Conservation (phyloP, 2,888 invertebrate genomes). For the Falcaria lacertinaria region DNA sequence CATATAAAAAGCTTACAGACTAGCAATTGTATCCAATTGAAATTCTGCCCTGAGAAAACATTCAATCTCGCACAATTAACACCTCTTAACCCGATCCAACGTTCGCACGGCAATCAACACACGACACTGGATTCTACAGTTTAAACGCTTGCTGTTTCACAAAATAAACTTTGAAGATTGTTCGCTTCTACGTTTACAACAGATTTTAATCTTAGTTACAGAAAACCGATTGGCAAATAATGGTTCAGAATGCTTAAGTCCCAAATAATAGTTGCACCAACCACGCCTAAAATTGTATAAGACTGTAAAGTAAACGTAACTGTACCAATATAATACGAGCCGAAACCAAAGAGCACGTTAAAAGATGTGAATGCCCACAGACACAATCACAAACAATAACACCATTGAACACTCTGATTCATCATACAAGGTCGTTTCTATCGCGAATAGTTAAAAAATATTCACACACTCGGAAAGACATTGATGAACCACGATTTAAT, state of each 20-base stretch:
- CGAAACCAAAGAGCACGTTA: no score
- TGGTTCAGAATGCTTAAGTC: no score
- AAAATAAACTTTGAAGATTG: slow-evolving; percentile 15
- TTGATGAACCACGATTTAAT: slow-evolving; percentile 69
- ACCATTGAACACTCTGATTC: slow-evolving; percentile 14
- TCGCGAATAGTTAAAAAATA: slow-evolving; percentile 32
- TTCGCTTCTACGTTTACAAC: background rate
- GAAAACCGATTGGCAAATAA: no score
- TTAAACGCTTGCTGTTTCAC: slow-evolving; percentile 43
- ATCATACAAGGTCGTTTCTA: slow-evolving; percentile 34
- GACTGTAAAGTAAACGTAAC: no score
- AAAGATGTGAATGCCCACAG: background rate
- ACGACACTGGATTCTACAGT: slow-evolving; percentile 41
- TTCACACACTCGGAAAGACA: slow-evolving; percentile 44
- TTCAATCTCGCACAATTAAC: slow-evolving; percentile 80
- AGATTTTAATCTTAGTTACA: background rate
- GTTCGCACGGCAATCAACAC: slow-evolving; percentile 76
- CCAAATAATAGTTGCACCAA: no score
- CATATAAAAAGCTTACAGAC: slow-evolving; percentile 37
- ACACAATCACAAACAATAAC: slow-evolving; percentile 6
- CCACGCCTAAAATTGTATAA: no score
- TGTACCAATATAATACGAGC: no score
- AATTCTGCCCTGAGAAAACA: slow-evolving; percentile 78
- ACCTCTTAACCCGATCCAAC: slow-evolving; percentile 77
- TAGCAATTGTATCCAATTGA: slow-evolving; percentile 76